Percentiles rank a stretch among this genome's conserved stretches.
Conservation (phyloP, 2,113 vertebrate genomes). For the Oncorhynchus clarkii region DNA sequence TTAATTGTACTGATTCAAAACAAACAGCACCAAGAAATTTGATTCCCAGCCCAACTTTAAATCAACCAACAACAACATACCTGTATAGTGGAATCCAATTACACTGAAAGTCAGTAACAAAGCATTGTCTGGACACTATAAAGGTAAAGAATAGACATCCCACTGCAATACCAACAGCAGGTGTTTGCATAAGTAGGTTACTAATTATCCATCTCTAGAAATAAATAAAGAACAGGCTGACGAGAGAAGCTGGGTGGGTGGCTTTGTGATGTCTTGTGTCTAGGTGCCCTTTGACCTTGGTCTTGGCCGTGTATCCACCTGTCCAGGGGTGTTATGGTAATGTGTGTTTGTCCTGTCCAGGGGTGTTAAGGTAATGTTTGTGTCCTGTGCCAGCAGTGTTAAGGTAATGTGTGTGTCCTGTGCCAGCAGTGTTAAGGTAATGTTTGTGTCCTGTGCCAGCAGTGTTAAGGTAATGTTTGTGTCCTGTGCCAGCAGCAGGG, state of each 20-base stretch:
- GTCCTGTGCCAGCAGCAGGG: slow-evolving; percentile 1
- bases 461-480: no score
- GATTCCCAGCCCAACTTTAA: no score
- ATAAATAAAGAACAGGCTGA: slow-evolving; percentile 48
- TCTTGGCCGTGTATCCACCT: slow-evolving; percentile 13
- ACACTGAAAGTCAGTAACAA: no score
- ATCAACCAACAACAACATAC: neutral
- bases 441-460: no score
- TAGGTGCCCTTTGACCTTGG: slow-evolving; percentile 17
- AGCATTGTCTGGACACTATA: no score
- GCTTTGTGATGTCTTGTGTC: slow-evolving; percentile 23
- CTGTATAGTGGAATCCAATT: neutral
- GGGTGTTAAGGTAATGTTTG: no score
- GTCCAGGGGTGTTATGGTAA: slow-evolving; percentile 21
- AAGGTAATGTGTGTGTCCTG: no score
- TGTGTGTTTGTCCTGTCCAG: neutral
- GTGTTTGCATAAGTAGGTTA: slow-evolving; percentile 44
- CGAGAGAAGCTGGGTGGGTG: slow-evolving; percentile 32
- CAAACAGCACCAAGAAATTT: neutral
- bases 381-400: slow-evolving; percentile 7
- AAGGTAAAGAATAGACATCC: neutral
- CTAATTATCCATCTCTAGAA: slow-evolving; percentile 46
- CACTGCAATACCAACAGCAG: slow-evolving; percentile 28
- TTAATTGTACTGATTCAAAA: neutral
- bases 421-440: no score